phyloP scores from a whole-genome alignment of 2,797 vertebrate species.

The Clamator glandarius region DNA sequence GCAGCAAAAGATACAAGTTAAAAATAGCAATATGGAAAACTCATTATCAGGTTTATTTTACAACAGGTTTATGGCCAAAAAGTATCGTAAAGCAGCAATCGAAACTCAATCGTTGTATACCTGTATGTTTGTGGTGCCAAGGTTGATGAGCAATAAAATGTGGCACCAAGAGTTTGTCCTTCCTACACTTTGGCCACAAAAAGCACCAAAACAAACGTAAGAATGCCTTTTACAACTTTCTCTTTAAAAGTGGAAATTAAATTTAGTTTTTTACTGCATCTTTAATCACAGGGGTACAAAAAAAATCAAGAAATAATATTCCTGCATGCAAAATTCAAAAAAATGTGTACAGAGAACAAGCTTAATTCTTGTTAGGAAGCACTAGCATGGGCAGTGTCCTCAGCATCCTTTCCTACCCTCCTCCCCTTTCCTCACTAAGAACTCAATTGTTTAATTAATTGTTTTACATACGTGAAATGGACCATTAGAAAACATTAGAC shows the following conservation, averaged over 20 bases:
- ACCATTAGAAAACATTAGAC: conserved; percentile 53
- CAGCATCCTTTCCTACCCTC: background rate
- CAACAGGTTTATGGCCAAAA: accelerated
- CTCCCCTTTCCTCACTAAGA: conserved; percentile 1
- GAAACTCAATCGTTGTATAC: background rate
- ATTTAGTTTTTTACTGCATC: background rate
- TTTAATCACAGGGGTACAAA: background rate
- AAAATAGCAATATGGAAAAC: background rate
- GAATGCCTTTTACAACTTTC: accelerated
- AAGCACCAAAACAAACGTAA: accelerated
- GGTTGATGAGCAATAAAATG: background rate
- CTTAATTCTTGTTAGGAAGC: background rate
- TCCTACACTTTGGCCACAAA: background rate
- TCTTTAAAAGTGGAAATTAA: background rate
- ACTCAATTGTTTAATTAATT: conserved; percentile 44
- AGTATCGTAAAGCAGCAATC: accelerated
- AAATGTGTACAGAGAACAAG: accelerated
- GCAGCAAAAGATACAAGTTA: background rate
- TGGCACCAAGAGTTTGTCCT: background rate
- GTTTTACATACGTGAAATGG: conserved; percentile 44
- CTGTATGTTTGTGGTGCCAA: background rate
- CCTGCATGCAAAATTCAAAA: background rate
- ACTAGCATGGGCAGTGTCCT: background rate
- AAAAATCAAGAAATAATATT: background rate
- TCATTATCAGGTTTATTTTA: background rate